These are phyloP conservation scores for Nomada goodeniana DNA, from an alignment of 2,888 invertebrate species.

Conservation along the genomic window DNA sequence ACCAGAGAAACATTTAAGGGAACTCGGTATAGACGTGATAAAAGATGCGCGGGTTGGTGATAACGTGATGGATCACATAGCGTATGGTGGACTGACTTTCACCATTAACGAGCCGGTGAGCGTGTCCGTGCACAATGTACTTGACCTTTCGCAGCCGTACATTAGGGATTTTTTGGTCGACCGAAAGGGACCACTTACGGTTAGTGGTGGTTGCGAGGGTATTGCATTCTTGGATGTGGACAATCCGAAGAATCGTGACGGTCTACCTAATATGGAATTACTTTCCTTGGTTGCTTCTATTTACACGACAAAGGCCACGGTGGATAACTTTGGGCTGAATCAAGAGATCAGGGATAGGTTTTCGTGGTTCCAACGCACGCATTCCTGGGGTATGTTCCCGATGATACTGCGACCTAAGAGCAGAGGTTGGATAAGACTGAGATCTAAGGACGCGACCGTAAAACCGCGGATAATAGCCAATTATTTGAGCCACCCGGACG, in stretches of 20 bases:
- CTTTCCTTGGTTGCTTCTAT: conserved; percentile 87
- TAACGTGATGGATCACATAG: conserved; percentile 90
- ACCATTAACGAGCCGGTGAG: conserved; percentile 82
- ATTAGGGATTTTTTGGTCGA: conserved; percentile 85
- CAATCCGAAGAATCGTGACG: conserved; percentile 85
- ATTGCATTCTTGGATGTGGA: conserved; percentile 88
- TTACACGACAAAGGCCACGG: conserved; percentile 85
- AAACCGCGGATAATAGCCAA: conserved; percentile 89
- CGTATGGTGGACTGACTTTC: conserved; percentile 88
- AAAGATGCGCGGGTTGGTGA: conserved; percentile 88
- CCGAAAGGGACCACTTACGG: conserved; percentile 86
- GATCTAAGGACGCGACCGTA: conserved; percentile 87
- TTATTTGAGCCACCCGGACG: conserved; percentile 88
- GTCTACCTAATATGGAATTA: conserved; percentile 88
- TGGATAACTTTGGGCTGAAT: conserved; percentile 86
- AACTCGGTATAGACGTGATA: conserved; percentile 86
- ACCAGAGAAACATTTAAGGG: conserved; percentile 86
- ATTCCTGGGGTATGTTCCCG: conserved; percentile 87
- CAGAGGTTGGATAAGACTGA: conserved; percentile 88
- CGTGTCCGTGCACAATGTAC: conserved; percentile 34
- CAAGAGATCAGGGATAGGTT: conserved; percentile 86
- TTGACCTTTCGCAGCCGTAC: conserved; percentile 54
- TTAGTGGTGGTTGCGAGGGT: conserved; percentile 89
- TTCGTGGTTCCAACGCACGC: conserved; percentile 85
- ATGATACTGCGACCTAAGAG: conserved; percentile 89